phyloP scores from a whole-genome alignment of 2,888 invertebrate species.

The Agriopis aurantiaria region DNA sequence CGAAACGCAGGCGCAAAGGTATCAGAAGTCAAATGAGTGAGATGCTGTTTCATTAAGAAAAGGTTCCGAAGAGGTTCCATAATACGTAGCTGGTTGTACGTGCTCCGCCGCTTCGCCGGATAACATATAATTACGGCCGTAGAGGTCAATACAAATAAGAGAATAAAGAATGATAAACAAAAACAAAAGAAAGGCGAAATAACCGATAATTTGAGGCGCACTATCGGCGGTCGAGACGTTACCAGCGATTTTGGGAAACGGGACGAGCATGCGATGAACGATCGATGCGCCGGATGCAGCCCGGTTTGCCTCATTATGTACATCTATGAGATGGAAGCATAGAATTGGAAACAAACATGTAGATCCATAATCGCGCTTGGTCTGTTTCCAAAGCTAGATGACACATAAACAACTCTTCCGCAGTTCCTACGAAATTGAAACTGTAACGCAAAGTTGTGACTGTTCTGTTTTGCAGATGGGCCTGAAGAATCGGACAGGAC shows the following conservation, averaged over 20 bases:
- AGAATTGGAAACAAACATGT: slow-evolving; percentile 1
- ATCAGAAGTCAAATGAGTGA: neutral
- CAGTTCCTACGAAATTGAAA: slow-evolving; percentile 70
- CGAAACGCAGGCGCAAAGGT: neutral
- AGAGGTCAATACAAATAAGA: slow-evolving; percentile 84
- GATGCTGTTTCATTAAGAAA: slow-evolving; percentile 7
- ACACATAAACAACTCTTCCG: slow-evolving; percentile 57
- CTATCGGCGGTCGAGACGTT: slow-evolving; percentile 67
- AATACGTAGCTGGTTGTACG: slow-evolving; percentile 58
- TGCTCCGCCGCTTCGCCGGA: slow-evolving; percentile 63
- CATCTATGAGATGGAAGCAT: slow-evolving; percentile 9
- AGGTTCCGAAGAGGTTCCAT: slow-evolving; percentile 15
- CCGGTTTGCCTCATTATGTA: slow-evolving; percentile 39
- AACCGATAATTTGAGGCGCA: slow-evolving; percentile 78
- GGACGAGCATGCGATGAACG: slow-evolving; percentile 72
- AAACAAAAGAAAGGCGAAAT: slow-evolving; percentile 83
- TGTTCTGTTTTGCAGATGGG: slow-evolving; percentile 63
- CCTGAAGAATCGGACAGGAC: slow-evolving; percentile 55
- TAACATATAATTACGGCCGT: slow-evolving; percentile 79
- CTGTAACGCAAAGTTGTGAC: slow-evolving; percentile 59
- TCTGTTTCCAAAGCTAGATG: slow-evolving; percentile 3
- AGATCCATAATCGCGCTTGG: slow-evolving; percentile 30
- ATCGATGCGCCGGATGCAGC: slow-evolving; percentile 53
- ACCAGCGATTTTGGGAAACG: slow-evolving; percentile 70
- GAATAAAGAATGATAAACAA: slow-evolving; percentile 73